These are phyloP conservation scores for Ooceraea biroi DNA, from an alignment of 1,140 invertebrate genomes.

Conservation along the genomic window DNA sequence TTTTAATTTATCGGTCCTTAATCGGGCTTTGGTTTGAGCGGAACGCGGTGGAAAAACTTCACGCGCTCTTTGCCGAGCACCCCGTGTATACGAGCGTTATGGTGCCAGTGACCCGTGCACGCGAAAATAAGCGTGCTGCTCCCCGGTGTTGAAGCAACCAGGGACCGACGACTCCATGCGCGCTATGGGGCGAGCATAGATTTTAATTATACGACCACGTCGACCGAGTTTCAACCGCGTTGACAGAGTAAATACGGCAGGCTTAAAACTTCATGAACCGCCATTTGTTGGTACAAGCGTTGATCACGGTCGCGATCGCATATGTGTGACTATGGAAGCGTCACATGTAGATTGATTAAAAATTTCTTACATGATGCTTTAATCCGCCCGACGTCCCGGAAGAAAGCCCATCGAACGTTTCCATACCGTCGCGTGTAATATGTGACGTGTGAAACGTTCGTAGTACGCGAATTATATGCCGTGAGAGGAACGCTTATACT, in stretches of 20 bases:
- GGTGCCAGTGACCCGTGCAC: not conserved
- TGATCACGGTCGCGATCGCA: slow-evolving; percentile 18
- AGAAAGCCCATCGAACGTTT: not conserved
- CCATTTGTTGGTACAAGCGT: slow-evolving; percentile 31
- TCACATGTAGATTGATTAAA: slow-evolving; percentile 47
- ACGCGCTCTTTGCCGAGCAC: not conserved
- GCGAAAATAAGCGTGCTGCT: slow-evolving; percentile 22
- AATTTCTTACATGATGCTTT: slow-evolving; percentile 22
- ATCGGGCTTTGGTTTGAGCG: not conserved
- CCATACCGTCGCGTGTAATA: not conserved
- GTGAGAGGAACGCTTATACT: slow-evolving; percentile 7
- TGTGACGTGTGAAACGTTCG: not conserved
- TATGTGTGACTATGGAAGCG: no score
- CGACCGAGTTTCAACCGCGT: slow-evolving; percentile 56
- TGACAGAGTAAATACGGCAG: slow-evolving; percentile 57
- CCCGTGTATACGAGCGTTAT: not conserved
- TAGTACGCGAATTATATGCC: not conserved
- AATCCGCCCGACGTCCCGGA: not conserved
- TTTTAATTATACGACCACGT: slow-evolving; percentile 65
- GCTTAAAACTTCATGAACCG: slow-evolving; percentile 56
- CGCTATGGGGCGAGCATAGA: slow-evolving; percentile 24
- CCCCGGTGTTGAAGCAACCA: slow-evolving; percentile 1
- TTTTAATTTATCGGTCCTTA: slow-evolving; percentile 14
- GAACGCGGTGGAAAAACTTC: slow-evolving; percentile 20
- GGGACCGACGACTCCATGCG: not conserved